Percentiles rank a stretch among this genome's conserved stretches.
Evolutionary conservation across 2,888 invertebrate species (phyloP).

Genomic region (Drosophila merina): DNA sequence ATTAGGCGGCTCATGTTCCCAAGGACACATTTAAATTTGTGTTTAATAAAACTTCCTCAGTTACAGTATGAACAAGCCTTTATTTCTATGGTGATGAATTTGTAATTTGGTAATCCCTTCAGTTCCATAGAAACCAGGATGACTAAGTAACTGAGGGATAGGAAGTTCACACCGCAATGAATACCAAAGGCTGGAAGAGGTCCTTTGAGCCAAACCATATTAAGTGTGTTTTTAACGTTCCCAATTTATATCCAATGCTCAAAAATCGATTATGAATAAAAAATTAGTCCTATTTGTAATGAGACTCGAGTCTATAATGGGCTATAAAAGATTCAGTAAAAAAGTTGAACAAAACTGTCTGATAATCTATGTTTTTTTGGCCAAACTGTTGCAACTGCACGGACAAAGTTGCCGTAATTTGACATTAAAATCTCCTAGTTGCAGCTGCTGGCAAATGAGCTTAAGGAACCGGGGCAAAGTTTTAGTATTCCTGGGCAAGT

Average conservation of each 20-base stretch:
- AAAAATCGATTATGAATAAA: not conserved
- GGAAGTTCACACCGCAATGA: not conserved
- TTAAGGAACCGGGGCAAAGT: not conserved
- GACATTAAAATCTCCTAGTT: constrained; percentile 45
- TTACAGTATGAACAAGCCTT: too few species aligned
- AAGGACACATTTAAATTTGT: too few species aligned
- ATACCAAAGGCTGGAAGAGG: not conserved
- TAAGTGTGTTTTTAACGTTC: too few species aligned
- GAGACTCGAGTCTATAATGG: not conserved
- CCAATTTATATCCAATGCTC: too few species aligned
- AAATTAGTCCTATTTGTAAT: not conserved
- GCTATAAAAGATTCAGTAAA: constrained; percentile 22
- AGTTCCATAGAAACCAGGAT: not conserved
- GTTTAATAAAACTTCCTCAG: too few species aligned
- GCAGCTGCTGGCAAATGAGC: constrained; percentile 18
- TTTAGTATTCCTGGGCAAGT: constrained; percentile 10
- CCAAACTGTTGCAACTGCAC: constrained; percentile 28
- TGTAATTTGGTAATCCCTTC: not conserved
- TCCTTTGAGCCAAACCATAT: too few species aligned
- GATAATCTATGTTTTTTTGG: constrained; percentile 19
- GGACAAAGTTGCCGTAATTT: constrained; percentile 47
- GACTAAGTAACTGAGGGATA: not conserved
- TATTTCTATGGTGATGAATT: not conserved
- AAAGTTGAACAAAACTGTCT: constrained; percentile 16
- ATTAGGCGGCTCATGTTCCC: too few species aligned